Conservation (phyloP, 2,888 invertebrate species). For the Heliconius sara region DNA sequence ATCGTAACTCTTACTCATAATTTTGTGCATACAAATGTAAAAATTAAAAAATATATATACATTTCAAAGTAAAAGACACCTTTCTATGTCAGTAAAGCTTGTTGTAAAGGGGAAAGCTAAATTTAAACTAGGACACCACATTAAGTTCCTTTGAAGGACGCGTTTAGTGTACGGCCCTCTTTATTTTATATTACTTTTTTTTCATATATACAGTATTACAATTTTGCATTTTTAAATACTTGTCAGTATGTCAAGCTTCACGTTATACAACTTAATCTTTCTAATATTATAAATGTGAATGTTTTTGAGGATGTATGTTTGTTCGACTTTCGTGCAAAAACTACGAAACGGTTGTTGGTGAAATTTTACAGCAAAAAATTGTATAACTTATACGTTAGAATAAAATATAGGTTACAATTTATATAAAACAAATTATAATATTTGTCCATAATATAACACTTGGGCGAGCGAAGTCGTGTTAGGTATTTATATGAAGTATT, state of each 20-base stretch:
- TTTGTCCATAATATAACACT: no score
- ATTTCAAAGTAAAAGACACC: slow-evolving; percentile 7
- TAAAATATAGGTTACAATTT: no score
- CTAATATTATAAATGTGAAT: no score
- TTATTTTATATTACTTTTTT: slow-evolving; percentile 6
- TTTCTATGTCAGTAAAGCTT: slow-evolving; percentile 15
- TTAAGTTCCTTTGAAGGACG: slow-evolving; percentile 18
- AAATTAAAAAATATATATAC: neutral
- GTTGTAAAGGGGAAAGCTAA: slow-evolving; percentile 12
- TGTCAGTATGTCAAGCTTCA: neutral
- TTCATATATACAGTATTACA: neutral
- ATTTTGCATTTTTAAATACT: slow-evolving; percentile 5
- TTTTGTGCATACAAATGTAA: neutral
- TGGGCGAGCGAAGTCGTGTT: no score
- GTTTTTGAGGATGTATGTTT: no score
- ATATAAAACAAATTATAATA: no score
- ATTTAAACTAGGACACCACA: slow-evolving; percentile 27
- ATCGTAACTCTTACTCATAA: neutral
- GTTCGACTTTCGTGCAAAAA: no score
- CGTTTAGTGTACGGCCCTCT: slow-evolving; percentile 15
- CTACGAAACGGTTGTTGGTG: no score
- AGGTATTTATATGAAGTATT: no score
- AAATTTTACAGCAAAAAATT: no score
- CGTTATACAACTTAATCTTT: neutral
- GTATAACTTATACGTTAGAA: no score